phyloP scores from a whole-genome alignment of 2,888 invertebrate genomes.

The Myathropa florea region DNA sequence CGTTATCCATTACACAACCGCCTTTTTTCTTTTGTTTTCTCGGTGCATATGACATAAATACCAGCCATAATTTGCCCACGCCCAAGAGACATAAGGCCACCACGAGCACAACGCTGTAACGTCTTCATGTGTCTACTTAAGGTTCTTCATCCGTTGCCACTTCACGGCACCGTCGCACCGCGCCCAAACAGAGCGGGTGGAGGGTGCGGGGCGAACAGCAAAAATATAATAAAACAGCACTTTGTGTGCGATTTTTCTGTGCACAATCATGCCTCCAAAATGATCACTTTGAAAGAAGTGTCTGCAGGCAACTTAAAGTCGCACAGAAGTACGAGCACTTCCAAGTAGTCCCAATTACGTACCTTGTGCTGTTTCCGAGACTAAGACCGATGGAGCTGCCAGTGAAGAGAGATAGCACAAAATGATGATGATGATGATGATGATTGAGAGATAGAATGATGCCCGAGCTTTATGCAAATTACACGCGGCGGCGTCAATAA shows the following conservation, averaged over 20 bases:
- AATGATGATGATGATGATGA: conserved; percentile 31
- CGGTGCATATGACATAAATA: not conserved
- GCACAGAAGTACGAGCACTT: not conserved
- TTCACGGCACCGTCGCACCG: not conserved
- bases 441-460: conserved; percentile 39
- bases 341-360: not conserved
- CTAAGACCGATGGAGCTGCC: not conserved
- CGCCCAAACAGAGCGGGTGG: too few relatives aligned
- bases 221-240: not conserved
- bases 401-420: not conserved
- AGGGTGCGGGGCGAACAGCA: too few relatives aligned
- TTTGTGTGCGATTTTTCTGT: conserved; percentile 15
- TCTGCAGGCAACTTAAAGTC: conserved; percentile 6
- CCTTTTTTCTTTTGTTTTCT: not conserved
- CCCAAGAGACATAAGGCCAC: conserved; percentile 9
- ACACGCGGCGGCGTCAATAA: conserved; percentile 58
- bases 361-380: not conserved
- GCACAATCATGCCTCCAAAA: conserved; percentile 31
- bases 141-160: conserved; percentile 29
- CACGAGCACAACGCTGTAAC: conserved; percentile 14
- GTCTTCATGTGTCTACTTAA: conserved; percentile 27
- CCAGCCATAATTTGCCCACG: not conserved
- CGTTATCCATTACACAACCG: conserved; percentile 8
- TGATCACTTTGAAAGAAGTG: conserved; percentile 29
- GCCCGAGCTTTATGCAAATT: conserved; percentile 56